Evolutionary conservation across 2,113 vertebrate species (phyloP).

Genomic region (Neolamprologus tretocephalus): DNA sequence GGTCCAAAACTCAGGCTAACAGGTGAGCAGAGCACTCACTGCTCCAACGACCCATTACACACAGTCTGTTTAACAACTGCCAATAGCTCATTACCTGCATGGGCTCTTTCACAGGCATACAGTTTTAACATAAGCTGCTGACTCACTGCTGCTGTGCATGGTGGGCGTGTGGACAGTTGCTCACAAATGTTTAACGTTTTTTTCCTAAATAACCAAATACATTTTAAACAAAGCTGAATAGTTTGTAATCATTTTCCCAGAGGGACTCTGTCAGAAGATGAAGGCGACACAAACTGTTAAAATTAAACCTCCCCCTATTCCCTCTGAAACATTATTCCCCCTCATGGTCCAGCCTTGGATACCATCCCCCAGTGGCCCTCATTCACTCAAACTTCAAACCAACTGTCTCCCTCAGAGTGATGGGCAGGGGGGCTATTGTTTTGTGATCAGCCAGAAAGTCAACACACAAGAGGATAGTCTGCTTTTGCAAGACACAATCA

Average conservation of each 20-base stretch:
- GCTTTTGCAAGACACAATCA: not conserved
- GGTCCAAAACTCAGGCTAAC: slow-evolving; percentile 44
- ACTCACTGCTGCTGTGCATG: not conserved
- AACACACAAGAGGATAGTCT: not conserved
- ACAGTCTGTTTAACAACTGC: slow-evolving; percentile 23
- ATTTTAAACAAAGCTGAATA: not conserved
- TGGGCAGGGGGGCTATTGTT: slow-evolving; percentile 28
- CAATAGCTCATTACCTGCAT: slow-evolving; percentile 30
- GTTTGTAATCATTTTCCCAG: not conserved
- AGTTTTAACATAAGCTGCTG: slow-evolving; percentile 17
- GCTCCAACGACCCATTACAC: not conserved
- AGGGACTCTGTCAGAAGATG: slow-evolving; percentile 35
- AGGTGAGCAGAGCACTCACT: slow-evolving; percentile 40
- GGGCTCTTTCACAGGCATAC: not conserved
- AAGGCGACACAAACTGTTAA: slow-evolving; percentile 17
- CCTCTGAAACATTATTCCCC: slow-evolving; percentile 17
- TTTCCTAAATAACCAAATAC: not conserved
- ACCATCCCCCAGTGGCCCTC: slow-evolving; percentile 16
- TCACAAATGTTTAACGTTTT: not conserved
- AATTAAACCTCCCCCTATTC: not conserved
- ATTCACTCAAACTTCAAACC: slow-evolving; percentile 38
- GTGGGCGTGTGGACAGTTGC: not conserved
- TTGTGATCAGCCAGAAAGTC: slow-evolving; percentile 6
- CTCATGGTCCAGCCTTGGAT: slow-evolving; percentile 3
- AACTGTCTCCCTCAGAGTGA: slow-evolving; percentile 38